These are phyloP conservation scores for Potorous gilbertii DNA, from an alignment of 2,797 vertebrate genomes.

Conservation along the genomic window DNA sequence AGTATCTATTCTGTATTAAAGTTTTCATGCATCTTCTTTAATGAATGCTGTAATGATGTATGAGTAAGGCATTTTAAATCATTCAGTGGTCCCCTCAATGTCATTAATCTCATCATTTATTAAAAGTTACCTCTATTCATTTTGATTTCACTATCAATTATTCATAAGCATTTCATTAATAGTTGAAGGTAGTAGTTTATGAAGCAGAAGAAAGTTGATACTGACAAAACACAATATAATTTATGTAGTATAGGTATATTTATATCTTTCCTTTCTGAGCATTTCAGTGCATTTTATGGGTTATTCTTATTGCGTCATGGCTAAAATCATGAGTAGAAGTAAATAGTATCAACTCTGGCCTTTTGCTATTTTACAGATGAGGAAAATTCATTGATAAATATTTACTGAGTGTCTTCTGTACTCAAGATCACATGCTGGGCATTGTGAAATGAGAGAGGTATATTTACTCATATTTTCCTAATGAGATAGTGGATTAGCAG, in stretches of 20 bases:
- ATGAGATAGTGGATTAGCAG: not conserved
- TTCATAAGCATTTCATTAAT: not conserved
- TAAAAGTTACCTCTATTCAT: not conserved
- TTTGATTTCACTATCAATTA: not conserved
- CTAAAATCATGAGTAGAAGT: not conserved
- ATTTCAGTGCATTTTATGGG: not conserved
- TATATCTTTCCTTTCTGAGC: not conserved
- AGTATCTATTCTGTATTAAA: not conserved
- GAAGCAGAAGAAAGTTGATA: not conserved
- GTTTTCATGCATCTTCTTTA: not conserved
- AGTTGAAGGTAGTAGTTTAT: not conserved
- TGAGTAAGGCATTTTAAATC: not conserved
- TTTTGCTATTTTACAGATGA: not conserved
- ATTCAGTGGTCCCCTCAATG: rapidly evolving
- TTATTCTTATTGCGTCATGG: not conserved
- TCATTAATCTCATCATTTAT: not conserved
- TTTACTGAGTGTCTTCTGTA: not conserved
- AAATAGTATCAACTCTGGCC: not conserved
- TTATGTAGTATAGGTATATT: not conserved
- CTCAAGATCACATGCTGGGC: not conserved
- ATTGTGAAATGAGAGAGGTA: not conserved
- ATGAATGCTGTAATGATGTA: not conserved
- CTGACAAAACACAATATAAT: not conserved
- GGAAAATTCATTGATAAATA: not conserved
- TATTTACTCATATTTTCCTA: not conserved